Percentiles rank a stretch among this genome's conserved stretches.
These are phyloP conservation scores for Dyspetes luteomarginatus DNA, from an alignment of 2,888 invertebrate species.

Conservation along the genomic window DNA sequence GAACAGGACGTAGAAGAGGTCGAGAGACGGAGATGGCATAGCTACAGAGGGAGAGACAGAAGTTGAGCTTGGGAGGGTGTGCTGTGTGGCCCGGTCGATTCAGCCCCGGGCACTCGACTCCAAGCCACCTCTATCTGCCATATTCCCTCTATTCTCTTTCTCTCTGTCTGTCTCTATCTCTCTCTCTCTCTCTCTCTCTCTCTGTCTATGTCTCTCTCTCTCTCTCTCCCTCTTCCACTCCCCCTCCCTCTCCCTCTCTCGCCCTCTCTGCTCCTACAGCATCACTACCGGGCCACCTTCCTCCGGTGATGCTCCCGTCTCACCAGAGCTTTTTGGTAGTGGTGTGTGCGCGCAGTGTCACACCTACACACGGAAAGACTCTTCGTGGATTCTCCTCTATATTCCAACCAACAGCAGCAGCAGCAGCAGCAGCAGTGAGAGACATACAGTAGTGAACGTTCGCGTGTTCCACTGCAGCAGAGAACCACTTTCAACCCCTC, in stretches of 20 bases:
- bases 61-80: conserved; percentile 75
- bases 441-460: conserved; percentile 64
- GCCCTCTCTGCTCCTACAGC: conserved; percentile 74
- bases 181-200: no score
- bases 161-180: no score
- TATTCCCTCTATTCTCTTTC: conserved; percentile 79
- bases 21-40: conserved; percentile 43
- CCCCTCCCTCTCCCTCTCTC: conserved; percentile 28
- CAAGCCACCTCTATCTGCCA: conserved; percentile 82
- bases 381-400: conserved; percentile 35
- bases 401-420: conserved; percentile 15
- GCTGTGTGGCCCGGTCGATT: conserved; percentile 81
- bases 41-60: conserved; percentile 65
- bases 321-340: conserved; percentile 12
- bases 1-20: conserved; percentile 58
- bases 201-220: no score
- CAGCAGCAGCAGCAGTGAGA: conserved; percentile 56
- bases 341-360: conserved; percentile 40
- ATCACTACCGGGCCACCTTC: conserved; percentile 75
- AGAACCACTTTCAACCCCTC: conserved; percentile 65
- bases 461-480: conserved; percentile 60
- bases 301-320: conserved; percentile 18
- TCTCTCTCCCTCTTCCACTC: conserved; percentile 62
- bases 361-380: conserved; percentile 48
- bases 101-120: conserved; percentile 83